Conservation (phyloP, 2,888 invertebrate species). For the Drosophila leonis region DNA sequence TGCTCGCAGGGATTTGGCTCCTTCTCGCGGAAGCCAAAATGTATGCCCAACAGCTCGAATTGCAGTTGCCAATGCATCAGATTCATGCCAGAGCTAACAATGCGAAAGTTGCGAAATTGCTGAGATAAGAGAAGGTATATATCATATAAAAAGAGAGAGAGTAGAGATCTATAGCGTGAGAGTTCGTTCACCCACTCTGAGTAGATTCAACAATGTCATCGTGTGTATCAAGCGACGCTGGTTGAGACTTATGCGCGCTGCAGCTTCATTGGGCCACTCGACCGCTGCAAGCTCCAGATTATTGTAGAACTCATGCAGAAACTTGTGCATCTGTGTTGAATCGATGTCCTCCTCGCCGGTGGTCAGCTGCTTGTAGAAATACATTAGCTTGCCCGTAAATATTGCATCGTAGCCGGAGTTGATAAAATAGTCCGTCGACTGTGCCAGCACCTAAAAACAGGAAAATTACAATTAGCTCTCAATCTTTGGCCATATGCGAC, state of each 20-base stretch:
- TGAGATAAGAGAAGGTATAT: constrained; percentile 18
- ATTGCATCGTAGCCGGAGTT: constrained; percentile 65
- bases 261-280: constrained; percentile 27
- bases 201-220: constrained; percentile 74
- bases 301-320: constrained; percentile 75
- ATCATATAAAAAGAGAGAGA: not conserved
- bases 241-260: constrained; percentile 23
- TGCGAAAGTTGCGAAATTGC: constrained; percentile 68
- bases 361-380: constrained; percentile 58
- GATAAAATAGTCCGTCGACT: constrained; percentile 71
- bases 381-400: constrained; percentile 72
- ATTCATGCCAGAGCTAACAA: constrained; percentile 31
- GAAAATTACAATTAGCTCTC: not conserved
- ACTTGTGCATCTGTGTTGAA: constrained; percentile 57
- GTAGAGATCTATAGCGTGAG: not conserved
- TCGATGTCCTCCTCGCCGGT: constrained; percentile 47
- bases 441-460: constrained; percentile 53
- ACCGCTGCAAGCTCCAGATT: constrained; percentile 55
- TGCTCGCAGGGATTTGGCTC: not conserved
- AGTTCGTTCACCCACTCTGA: constrained; percentile 64
- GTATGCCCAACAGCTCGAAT: constrained; percentile 64
- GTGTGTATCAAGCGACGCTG: constrained; percentile 66
- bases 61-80: constrained; percentile 61
- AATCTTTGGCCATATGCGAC: not conserved
- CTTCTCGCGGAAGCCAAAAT: not conserved